These are phyloP conservation scores for Eilema caniola DNA, from an alignment of 2,888 invertebrate genomes.

Conservation along the genomic window DNA sequence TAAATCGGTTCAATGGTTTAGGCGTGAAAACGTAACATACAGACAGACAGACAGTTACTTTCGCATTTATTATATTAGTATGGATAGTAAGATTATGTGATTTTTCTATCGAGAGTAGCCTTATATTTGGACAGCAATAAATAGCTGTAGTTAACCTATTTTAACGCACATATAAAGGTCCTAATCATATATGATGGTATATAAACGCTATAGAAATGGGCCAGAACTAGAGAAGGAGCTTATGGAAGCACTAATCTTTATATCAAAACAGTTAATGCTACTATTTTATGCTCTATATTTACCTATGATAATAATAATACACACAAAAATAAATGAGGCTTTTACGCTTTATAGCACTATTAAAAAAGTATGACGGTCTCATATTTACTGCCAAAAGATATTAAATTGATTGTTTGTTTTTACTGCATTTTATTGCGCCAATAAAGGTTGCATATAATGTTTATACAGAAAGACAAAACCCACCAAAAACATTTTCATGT, in stretches of 20 bases:
- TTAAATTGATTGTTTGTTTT: conserved; percentile 51
- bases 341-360: conserved; percentile 58
- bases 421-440: conserved; percentile 45
- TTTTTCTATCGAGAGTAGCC: too few relatives aligned
- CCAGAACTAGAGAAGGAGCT: background rate
- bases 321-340: background rate
- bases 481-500: too few relatives aligned
- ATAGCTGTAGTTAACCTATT: too few relatives aligned
- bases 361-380: conserved; percentile 61
- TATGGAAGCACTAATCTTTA: background rate
- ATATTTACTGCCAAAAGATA: conserved; percentile 52
- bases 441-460: conserved; percentile 36
- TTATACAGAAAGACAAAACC: conserved; percentile 1
- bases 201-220: background rate
- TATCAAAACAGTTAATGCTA: background rate
- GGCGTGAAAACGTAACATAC: too few relatives aligned
- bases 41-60: too few relatives aligned
- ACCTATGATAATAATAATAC: conserved; percentile 8
- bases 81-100: too few relatives aligned
- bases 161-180: too few relatives aligned
- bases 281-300: conserved; percentile 9
- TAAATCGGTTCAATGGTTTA: too few relatives aligned
- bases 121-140: too few relatives aligned
- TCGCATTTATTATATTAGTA: too few relatives aligned
- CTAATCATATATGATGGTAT: too few relatives aligned